Evolutionary conservation across 2,113 vertebrate species (phyloP).

Genomic region (Melanotaenia duboulayi): DNA sequence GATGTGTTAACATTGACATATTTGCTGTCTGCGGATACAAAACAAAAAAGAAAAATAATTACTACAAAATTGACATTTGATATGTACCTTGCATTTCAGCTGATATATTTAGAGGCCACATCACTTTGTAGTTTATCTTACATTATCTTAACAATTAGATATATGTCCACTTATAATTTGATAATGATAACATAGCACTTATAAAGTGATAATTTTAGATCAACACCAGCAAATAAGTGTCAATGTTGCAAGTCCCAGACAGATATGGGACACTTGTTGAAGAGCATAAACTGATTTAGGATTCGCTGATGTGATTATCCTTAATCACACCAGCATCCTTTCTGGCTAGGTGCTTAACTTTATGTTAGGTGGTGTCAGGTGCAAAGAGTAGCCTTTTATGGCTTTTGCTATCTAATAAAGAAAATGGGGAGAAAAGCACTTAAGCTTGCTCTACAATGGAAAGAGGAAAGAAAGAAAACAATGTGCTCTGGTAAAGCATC

Average conservation of each 20-base stretch:
- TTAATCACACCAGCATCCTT: conserved; percentile 8
- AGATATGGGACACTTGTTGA: conserved; percentile 5
- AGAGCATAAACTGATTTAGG: conserved; percentile 35
- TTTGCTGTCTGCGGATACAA: too few relatives aligned
- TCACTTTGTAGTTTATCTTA: too few relatives aligned
- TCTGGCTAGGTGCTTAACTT: conserved; percentile 19
- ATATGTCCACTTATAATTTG: too few relatives aligned
- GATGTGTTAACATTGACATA: too few relatives aligned
- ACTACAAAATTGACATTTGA: too few relatives aligned
- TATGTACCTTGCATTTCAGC: too few relatives aligned
- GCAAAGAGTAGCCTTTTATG: conserved; percentile 54
- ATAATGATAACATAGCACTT: too few relatives aligned
- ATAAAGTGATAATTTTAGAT: neutral
- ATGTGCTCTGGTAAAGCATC: neutral
- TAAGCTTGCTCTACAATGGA: conserved; percentile 50
- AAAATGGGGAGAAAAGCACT: conserved; percentile 61
- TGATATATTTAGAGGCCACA: too few relatives aligned
- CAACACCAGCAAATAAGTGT: neutral
- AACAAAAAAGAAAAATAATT: too few relatives aligned
- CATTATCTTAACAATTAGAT: too few relatives aligned
- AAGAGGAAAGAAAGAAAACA: conserved; percentile 25
- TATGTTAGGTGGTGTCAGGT: conserved; percentile 42
- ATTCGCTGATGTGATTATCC: conserved; percentile 41
- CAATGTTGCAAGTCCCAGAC: neutral
- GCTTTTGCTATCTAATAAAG: conserved; percentile 57